A percentile compares a stretch with the other conserved stretches of the same genome.
These are phyloP conservation scores for Aurelia coerulea DNA, from an alignment of 30 jellyfish, hydroid and myxozoan species.

Conservation along the genomic window DNA sequence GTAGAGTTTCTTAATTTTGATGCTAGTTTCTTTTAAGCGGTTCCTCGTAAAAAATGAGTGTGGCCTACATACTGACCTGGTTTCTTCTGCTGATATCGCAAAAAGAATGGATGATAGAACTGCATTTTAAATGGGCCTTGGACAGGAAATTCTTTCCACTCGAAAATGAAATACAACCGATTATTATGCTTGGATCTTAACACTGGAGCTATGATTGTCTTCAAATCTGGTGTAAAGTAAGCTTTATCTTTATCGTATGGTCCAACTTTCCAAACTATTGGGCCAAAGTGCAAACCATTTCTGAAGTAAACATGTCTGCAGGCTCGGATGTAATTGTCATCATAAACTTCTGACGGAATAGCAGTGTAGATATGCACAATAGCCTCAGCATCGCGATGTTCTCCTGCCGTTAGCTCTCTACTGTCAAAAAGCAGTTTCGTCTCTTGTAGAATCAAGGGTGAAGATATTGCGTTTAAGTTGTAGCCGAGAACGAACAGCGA, in stretches of 20 bases:
- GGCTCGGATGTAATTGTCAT: neutral
- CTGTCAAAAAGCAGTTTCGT: too few relatives aligned
- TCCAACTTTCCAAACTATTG: constrained; percentile 10
- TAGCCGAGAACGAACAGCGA: too few relatives aligned
- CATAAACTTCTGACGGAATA: constrained; percentile 1
- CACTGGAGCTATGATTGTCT: constrained; percentile 11
- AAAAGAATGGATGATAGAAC: neutral
- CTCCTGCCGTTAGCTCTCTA: neutral
- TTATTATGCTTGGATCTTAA: neutral
- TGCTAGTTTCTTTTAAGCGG: too few relatives aligned
- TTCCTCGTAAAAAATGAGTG: too few relatives aligned
- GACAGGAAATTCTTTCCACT: neutral
- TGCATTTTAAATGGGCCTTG: neutral
- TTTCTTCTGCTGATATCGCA: neutral
- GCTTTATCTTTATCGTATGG: neutral
- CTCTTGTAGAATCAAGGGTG: too few relatives aligned
- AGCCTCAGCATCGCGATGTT: constrained; percentile 51
- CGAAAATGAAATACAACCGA: neutral
- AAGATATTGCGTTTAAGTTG: too few relatives aligned
- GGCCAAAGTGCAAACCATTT: constrained; percentile 26
- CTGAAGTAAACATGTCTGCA: constrained; percentile 11
- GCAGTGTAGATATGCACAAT: constrained; percentile 13
- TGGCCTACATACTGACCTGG: neutral
- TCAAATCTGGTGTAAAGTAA: neutral
- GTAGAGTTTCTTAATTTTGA: too few relatives aligned